A percentile compares a stretch with the other conserved stretches of the same genome.
Conservation (phyloP, 2,888 invertebrate genomes). For the Drosophila quinaria region DNA sequence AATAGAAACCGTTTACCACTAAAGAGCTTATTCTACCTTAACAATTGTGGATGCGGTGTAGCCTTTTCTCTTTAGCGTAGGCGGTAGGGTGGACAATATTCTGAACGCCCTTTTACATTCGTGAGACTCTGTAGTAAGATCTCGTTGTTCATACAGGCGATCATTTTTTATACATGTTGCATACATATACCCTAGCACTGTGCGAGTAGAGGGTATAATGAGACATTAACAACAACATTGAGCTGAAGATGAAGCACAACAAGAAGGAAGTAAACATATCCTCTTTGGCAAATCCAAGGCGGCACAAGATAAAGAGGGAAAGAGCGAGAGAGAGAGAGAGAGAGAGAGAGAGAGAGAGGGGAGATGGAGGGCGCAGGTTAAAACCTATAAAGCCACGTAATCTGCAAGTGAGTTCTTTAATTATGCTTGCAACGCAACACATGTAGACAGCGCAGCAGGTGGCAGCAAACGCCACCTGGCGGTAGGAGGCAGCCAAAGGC, state of each 20-base stretch:
- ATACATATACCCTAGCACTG: neutral
- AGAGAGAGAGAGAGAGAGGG: neutral
- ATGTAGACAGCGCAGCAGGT: slow-evolving; percentile 62
- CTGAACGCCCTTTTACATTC: too few relatives aligned
- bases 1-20: too few relatives aligned
- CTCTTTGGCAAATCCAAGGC: slow-evolving; percentile 11
- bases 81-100: too few relatives aligned
- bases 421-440: slow-evolving; percentile 77
- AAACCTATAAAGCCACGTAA: slow-evolving; percentile 78
- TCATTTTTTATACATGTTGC: neutral
- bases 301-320: neutral
- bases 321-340: neutral
- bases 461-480: slow-evolving; percentile 13
- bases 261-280: slow-evolving; percentile 14
- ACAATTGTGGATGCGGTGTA: too few relatives aligned
- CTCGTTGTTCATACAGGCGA: neutral
- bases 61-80: too few relatives aligned
- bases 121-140: neutral
- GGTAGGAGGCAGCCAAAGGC: neutral
- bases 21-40: too few relatives aligned
- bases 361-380: slow-evolving; percentile 2
- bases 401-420: slow-evolving; percentile 82
- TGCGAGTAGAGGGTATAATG: neutral
- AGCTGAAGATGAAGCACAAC: slow-evolving; percentile 16
- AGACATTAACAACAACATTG: slow-evolving; percentile 9